phyloP scores from a whole-genome alignment of 2,888 invertebrate species.

The Ectropis crepuscularia region DNA sequence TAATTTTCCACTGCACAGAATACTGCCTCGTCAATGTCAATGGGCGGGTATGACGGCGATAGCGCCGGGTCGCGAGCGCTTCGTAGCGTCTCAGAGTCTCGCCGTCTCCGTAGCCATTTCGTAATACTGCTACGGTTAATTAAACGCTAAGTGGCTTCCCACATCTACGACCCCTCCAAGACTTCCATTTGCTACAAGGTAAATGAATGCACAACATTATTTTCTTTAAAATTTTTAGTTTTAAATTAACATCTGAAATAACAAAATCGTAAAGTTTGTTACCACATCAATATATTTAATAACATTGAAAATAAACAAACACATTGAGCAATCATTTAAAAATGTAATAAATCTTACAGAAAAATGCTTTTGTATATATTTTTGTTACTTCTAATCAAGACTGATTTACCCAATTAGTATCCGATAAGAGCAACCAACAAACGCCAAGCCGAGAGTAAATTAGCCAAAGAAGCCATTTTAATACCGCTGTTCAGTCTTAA shows the following conservation, averaged over 20 bases:
- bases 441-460: slow-evolving; percentile 21
- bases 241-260: background rate
- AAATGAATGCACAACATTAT: background rate
- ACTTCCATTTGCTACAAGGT: slow-evolving; percentile 39
- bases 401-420: slow-evolving; percentile 1
- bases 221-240: background rate
- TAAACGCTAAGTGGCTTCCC: slow-evolving; percentile 51
- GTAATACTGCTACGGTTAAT: slow-evolving; percentile 51
- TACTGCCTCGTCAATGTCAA: slow-evolving; percentile 38
- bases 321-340: no score
- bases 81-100: slow-evolving; percentile 29
- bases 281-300: no score
- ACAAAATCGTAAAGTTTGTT: no score
- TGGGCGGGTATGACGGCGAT: slow-evolving; percentile 26
- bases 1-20: slow-evolving; percentile 32
- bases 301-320: no score
- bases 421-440: slow-evolving; percentile 12
- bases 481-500: slow-evolving; percentile 68
- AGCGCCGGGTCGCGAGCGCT: slow-evolving; percentile 34
- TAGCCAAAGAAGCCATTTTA: slow-evolving; percentile 55
- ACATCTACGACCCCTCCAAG: slow-evolving; percentile 42
- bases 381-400: background rate
- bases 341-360: no score
- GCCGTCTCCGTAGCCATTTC: slow-evolving; percentile 29
- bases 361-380: background rate